A percentile compares a stretch with the other conserved stretches of the same genome.
Evolutionary conservation across 1,140 invertebrate species (phyloP).

Genomic region (Radopholus similis): DNA sequence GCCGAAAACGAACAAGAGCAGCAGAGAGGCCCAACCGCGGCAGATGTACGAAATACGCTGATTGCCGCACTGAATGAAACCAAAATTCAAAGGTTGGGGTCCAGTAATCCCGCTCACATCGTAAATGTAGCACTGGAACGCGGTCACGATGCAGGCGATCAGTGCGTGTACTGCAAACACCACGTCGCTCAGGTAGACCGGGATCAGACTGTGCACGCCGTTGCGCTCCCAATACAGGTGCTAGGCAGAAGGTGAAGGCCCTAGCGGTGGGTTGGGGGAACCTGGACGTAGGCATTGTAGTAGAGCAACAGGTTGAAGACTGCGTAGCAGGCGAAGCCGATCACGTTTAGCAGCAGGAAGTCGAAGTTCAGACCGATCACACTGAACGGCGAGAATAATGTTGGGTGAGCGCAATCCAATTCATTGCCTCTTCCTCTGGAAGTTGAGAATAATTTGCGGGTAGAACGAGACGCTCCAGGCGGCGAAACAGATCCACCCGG

Average conservation of each 20-base stretch:
- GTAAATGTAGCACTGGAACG: slow-evolving; percentile 85
- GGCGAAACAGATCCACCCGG: slow-evolving; percentile 95
- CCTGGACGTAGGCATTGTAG: slow-evolving; percentile 69
- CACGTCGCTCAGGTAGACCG: slow-evolving; percentile 91
- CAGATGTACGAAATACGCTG: slow-evolving; percentile 66
- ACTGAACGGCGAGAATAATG: slow-evolving; percentile 64
- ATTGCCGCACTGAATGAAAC: slow-evolving; percentile 66
- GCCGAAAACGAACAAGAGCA: slow-evolving; percentile 64
- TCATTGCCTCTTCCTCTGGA: slow-evolving; percentile 75
- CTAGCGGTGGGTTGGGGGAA: no score
- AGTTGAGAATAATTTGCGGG: slow-evolving; percentile 91
- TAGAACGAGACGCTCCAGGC: slow-evolving; percentile 98
- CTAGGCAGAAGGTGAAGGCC: no score
- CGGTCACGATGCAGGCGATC: slow-evolving; percentile 76
- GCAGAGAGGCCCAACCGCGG: slow-evolving; percentile 64
- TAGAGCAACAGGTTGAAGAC: slow-evolving; percentile 89
- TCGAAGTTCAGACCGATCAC: slow-evolving; percentile 96
- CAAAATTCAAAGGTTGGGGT: no score
- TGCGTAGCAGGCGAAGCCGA: slow-evolving; percentile 86
- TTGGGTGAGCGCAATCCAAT: slow-evolving; percentile 22
- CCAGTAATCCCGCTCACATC: no score
- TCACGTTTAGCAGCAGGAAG: slow-evolving; percentile 82
- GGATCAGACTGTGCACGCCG: slow-evolving; percentile 61
- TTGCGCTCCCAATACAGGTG: slow-evolving; percentile 37
- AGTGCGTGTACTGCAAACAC: slow-evolving; percentile 89